Evolutionary conservation across 2,888 invertebrate species (phyloP), one percentile per base, ranked within the genome.

Genomic region (Colletes collaris): DNA sequence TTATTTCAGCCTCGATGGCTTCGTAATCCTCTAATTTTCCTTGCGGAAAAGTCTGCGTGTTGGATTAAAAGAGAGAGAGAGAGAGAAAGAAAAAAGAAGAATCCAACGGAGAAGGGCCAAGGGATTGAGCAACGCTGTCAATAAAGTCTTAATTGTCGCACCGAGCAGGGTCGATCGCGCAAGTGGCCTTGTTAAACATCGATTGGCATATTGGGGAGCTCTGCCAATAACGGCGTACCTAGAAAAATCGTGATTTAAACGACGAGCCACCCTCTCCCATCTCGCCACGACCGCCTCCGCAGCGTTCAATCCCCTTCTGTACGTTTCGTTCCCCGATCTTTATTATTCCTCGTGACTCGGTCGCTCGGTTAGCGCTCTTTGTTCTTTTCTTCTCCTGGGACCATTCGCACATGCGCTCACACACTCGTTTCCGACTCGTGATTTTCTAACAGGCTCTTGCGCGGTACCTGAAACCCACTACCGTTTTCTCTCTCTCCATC

Each of bases 11-110:
- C 78, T 77, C 76, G 81, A 84, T 68, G 81, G 79, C 79, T 81
- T 71, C 81, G 85, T 83, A 87, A 84, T 87, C 89, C 87, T 84
- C 83, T 86, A 88, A 91, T 90, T 90, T 90, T 85, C 86, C 87
- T 79, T 81, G 82, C 52, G 72, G 64, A 64, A 68, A 76, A 67
- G 63, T 66, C 60, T 56, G 46, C 46, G 59, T 19, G 67, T 60
- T 10, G 70, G 74, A 59, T 65, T 63, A 60, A 71, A 68, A 37
- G 58, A 62, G n/a, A 58, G 40, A n/a, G 27, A 19, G 16, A 3
- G 71, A 50, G 52, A 5, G 37, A 7, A 11, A 6, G 19, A 13
- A 11, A 27, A 40, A 2, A 44, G 59, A 19, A 35, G 37, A 10
- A 59, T 68, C 16, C 63, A 74, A 63, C 13, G 50, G 7, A 60